phyloP scores from a whole-genome alignment of 2,888 invertebrate species.

The Stenichneumon culpator region DNA sequence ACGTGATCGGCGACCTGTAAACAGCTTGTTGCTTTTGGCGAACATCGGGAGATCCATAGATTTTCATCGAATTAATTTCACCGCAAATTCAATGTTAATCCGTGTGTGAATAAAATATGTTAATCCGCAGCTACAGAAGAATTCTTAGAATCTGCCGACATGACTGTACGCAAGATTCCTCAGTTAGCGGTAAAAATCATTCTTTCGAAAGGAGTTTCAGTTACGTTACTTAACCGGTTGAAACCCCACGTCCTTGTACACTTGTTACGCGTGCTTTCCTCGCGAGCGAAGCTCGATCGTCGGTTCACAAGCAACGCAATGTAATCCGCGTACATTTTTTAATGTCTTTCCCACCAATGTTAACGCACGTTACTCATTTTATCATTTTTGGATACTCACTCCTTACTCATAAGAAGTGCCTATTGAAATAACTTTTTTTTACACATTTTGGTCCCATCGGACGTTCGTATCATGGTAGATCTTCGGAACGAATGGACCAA shows the following conservation, averaged over 20 bases:
- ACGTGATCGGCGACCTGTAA: slow-evolving; percentile 10
- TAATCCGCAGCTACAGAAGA: background rate
- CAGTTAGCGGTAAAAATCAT: background rate
- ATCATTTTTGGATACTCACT: background rate
- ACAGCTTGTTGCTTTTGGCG: background rate
- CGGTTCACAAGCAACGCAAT: background rate
- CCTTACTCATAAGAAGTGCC: too few relatives aligned
- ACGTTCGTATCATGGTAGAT: too few relatives aligned
- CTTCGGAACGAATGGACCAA: too few relatives aligned
- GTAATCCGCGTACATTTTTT: background rate
- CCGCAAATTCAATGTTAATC: background rate
- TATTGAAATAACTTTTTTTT: background rate
- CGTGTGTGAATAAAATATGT: too few relatives aligned
- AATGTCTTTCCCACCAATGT: background rate
- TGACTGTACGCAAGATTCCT: background rate
- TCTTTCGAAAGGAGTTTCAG: background rate
- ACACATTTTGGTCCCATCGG: background rate
- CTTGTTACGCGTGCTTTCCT: background rate
- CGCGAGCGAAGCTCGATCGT: background rate
- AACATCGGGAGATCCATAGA: background rate
- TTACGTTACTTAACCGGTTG: slow-evolving; percentile 21
- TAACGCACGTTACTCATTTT: background rate
- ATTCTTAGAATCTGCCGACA: background rate
- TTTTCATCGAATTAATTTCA: background rate
- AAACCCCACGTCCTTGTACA: slow-evolving; percentile 9